Base-by-base conservation (phyloP, 2,113 vertebrate genomes). In the Cyprinodon brontotheroides region DNA sequence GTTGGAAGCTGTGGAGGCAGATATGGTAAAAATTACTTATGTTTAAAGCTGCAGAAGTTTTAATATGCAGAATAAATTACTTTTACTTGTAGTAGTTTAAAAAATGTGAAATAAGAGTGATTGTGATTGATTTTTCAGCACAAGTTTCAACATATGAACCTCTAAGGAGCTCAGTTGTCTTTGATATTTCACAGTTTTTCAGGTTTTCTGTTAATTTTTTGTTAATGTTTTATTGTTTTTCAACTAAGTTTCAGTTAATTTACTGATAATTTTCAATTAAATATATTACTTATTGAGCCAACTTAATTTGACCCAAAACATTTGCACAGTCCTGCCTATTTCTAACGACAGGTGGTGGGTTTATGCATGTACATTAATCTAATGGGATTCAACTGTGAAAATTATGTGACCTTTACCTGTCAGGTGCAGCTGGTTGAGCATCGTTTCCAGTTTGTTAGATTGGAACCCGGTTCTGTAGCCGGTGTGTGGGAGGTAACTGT, bases 351-450 rank as follows among this genome's bases (percentile, higher is more conserved):
- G 29, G 29, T 29, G 9, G 9, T 45, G 41, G 9, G 41, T 41
- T 41, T 41, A 4, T 41, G 41, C 29, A 17, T 17, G 14, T 8
- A 14, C 11, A 14, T 39, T 41, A 5, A 45, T 22, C 15, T 7
- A 29, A 3, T n/a, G 39, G 29, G 20, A 11, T 29, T 45, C 66
- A 38, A 29, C 36, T 39, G 67, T 53, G 41, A 63, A 39, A 17
- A 7, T 69, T 7, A 22, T 0, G 38, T 15, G 15, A 47, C 36
- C 9, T 11, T 53, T 79, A 92, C 92, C 89, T 85, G 87, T 8
- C 3, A 93, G 88, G 62, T 93, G 91, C 70, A 95, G 91, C 77
- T 95, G 90, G 78, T 89, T 90, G 64, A 95, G 85, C 36, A 95
- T 90, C 1, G 83, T 76, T 14, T 94, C 93, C 86, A 95, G 90